phyloP scores from a whole-genome alignment of 2,797 vertebrate species.

The Anabacerthia variegaticeps region DNA sequence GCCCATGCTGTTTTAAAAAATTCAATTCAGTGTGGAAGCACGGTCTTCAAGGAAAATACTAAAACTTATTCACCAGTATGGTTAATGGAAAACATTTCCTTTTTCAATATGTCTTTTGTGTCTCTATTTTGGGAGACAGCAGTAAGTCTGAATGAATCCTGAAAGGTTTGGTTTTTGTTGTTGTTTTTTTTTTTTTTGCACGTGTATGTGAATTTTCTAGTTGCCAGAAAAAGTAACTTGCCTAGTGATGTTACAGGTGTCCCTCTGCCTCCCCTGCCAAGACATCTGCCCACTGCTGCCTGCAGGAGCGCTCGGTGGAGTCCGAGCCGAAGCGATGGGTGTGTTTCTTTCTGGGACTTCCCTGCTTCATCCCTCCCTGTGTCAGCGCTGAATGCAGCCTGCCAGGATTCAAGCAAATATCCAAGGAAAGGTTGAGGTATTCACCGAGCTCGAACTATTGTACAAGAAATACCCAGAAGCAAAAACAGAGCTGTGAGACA shows the following conservation, averaged over 20 bases:
- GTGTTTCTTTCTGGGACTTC: conserved; percentile 6
- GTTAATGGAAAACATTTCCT: neutral
- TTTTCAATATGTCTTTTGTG: neutral
- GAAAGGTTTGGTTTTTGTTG: too few relatives aligned
- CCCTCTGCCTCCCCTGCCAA: conserved; percentile 23
- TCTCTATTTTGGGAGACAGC: neutral
- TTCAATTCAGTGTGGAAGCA: neutral
- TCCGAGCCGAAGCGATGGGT: neutral
- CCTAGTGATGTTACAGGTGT: conserved; percentile 36
- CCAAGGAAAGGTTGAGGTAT: conserved; percentile 43
- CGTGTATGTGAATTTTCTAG: neutral
- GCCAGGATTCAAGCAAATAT: conserved; percentile 17
- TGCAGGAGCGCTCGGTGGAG: neutral
- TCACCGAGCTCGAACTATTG: conserved; percentile 10
- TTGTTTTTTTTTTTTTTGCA: neutral
- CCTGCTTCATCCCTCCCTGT: neutral
- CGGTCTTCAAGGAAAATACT: neutral
- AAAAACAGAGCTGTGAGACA: conserved; percentile 28
- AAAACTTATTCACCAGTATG: neutral
- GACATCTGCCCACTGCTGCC: conserved; percentile 38
- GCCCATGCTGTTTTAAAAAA: neutral
- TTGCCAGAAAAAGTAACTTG: neutral
- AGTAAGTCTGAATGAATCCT: neutral
- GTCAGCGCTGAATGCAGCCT: neutral
- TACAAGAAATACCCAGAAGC: conserved; percentile 61